Evolutionary conservation across 1,140 invertebrate genomes (phyloP).

Genomic region (Microplitis mediator): DNA sequence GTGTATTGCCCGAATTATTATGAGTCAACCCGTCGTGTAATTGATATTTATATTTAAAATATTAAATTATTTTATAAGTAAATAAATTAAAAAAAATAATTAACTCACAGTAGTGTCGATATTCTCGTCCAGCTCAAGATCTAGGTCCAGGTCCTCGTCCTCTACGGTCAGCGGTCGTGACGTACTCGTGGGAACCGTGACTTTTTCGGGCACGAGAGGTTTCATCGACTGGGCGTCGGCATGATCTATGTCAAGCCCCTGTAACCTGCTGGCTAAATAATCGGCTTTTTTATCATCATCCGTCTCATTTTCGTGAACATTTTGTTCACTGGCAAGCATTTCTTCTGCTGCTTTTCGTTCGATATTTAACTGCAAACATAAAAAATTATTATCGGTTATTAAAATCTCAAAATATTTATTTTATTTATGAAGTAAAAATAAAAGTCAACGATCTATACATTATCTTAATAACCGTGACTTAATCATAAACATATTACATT

Average conservation of each 20-base stretch:
- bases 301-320: slow-evolving; percentile 54
- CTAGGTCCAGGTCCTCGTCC: slow-evolving; percentile 68
- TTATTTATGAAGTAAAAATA: too few species aligned
- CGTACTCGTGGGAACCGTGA: slow-evolving; percentile 37
- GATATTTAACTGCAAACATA: slow-evolving; percentile 67
- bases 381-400: neutral
- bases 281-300: slow-evolving; percentile 21
- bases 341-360: slow-evolving; percentile 78
- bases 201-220: slow-evolving; percentile 24
- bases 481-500: slow-evolving; percentile 25
- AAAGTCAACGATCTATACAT: slow-evolving; percentile 24
- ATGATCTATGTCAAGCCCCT: slow-evolving; percentile 42
- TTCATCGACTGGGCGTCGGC: slow-evolving; percentile 17
- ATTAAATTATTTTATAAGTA: neutral
- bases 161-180: slow-evolving; percentile 51
- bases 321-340: slow-evolving; percentile 67
- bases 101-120: slow-evolving; percentile 69
- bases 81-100: slow-evolving; percentile 11
- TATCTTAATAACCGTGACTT: slow-evolving; percentile 25
- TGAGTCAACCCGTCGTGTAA: neutral
- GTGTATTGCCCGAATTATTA: neutral
- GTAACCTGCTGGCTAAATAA: slow-evolving; percentile 37
- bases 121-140: slow-evolving; percentile 71
- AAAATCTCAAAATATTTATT: neutral
- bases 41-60: too few species aligned